phyloP scores from a whole-genome alignment of 2,888 invertebrate genomes.

The Caenorhabditis angaria region DNA sequence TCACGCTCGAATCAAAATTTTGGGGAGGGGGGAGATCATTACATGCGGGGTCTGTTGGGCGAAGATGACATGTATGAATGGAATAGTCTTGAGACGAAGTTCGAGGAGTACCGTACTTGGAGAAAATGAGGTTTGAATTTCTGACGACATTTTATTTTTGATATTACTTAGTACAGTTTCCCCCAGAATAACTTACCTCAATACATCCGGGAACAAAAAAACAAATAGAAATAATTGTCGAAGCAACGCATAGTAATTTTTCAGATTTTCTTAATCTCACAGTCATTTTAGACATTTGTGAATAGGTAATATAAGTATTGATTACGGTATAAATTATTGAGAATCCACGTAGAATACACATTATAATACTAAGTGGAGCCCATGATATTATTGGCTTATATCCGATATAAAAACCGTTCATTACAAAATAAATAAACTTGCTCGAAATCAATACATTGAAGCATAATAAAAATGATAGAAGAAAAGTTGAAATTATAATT shows the following conservation, averaged over 20 bases:
- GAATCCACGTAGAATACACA: background rate
- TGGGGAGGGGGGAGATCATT: too few relatives aligned
- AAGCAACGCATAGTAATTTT: background rate
- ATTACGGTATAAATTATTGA: background rate
- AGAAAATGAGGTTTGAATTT: too few relatives aligned
- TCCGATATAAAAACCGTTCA: constrained; percentile 24
- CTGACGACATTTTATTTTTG: too few relatives aligned
- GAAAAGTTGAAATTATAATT: background rate
- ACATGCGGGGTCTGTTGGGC: too few relatives aligned
- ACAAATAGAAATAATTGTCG: background rate
- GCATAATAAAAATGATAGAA: constrained; percentile 19
- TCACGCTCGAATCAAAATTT: too few relatives aligned
- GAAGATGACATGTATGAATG: too few relatives aligned
- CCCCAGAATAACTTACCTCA: too few relatives aligned
- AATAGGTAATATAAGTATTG: background rate
- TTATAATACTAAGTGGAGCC: constrained; percentile 8
- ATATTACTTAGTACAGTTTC: too few relatives aligned
- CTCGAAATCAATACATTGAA: constrained; percentile 30
- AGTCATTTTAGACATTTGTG: background rate
- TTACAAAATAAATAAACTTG: constrained; percentile 23
- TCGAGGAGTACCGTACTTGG: too few relatives aligned
- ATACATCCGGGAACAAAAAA: background rate
- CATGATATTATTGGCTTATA: constrained; percentile 26
- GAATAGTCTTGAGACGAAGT: too few relatives aligned
- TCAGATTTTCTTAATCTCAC: background rate